phyloP scores from a whole-genome alignment of 2,888 invertebrate genomes.

The Leptarthrus brevirostris region DNA sequence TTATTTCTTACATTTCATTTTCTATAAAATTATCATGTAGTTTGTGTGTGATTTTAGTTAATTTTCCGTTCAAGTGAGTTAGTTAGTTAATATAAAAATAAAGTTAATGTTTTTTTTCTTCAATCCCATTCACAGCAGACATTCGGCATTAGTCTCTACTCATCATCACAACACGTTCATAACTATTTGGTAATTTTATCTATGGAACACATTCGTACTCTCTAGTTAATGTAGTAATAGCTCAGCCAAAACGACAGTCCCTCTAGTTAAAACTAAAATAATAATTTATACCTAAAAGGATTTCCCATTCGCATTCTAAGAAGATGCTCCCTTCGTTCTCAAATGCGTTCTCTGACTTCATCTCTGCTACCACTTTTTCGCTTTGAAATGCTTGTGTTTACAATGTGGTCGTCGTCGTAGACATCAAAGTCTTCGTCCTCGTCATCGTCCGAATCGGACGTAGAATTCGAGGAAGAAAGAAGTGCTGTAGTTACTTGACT shows the following conservation, averaged over 20 bases:
- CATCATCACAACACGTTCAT: neutral
- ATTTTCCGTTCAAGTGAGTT: conserved; percentile 3
- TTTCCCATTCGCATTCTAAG: conserved; percentile 55
- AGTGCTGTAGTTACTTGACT: conserved; percentile 70
- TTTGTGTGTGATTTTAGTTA: conserved; percentile 15
- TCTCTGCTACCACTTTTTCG: conserved; percentile 11
- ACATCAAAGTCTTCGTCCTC: conserved; percentile 66
- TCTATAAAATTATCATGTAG: conserved; percentile 34
- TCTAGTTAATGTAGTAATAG: conserved; percentile 13
- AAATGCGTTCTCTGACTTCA: conserved; percentile 59
- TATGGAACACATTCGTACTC: conserved; percentile 37
- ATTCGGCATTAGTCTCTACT: neutral
- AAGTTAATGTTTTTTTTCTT: conserved; percentile 19
- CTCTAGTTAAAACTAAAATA: conserved; percentile 54
- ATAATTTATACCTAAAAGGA: conserved; percentile 57
- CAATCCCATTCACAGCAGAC: neutral
- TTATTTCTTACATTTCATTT: neutral
- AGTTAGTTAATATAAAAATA: conserved; percentile 43
- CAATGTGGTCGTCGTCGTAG: conserved; percentile 66
- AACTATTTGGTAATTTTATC: conserved; percentile 23
- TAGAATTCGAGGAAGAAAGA: conserved; percentile 74
- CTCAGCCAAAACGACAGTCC: conserved; percentile 36
- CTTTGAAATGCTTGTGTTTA: conserved; percentile 60
- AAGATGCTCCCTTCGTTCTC: conserved; percentile 64
- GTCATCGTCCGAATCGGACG: conserved; percentile 67